These are phyloP conservation scores for Leptinotarsa defecta DNA, from an alignment of 1,140 invertebrate species.

Conservation along the genomic window DNA sequence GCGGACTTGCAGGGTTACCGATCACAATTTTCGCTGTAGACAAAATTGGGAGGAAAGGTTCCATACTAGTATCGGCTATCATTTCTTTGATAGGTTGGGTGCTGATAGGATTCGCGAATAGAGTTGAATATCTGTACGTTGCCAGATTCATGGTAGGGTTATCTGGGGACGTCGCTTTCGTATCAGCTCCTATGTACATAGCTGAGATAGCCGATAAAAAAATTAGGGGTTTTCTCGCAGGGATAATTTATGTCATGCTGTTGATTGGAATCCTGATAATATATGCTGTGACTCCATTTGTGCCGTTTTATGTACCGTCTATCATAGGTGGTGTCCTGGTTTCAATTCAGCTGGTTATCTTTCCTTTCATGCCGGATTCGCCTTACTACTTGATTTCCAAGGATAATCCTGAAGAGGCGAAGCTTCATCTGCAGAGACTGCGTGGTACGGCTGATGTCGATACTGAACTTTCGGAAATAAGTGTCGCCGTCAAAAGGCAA, in stretches of 20 bases:
- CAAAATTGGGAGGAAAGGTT: constrained; percentile 65
- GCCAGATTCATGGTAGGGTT: constrained; percentile 55
- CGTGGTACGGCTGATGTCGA: constrained; percentile 57
- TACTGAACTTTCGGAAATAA: constrained; percentile 57
- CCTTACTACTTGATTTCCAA: constrained; percentile 38
- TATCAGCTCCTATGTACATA: constrained; percentile 50
- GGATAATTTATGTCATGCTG: constrained; percentile 47
- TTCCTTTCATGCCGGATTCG: constrained; percentile 43
- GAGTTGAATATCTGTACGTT: constrained; percentile 52
- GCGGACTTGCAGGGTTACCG: constrained; percentile 64
- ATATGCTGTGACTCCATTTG: constrained; percentile 41
- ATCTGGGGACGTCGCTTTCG: constrained; percentile 46
- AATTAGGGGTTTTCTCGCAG: constrained; percentile 45
- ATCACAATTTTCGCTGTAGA: constrained; percentile 62
- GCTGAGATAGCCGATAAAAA: constrained; percentile 51
- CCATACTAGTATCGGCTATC: constrained; percentile 61
- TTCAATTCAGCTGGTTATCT: constrained; percentile 29
- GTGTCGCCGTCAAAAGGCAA: constrained; percentile 41
- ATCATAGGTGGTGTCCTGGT: constrained; percentile 43
- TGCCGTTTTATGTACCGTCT: constrained; percentile 37
- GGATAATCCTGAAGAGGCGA: constrained; percentile 57
- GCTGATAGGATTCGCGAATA: constrained; percentile 27
- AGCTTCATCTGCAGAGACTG: constrained; percentile 59
- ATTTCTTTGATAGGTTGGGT: constrained; percentile 67
- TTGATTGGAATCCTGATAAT: constrained; percentile 47